These are phyloP conservation scores for Venusia cambrica DNA, from an alignment of 2,888 invertebrate species.

Conservation along the genomic window DNA sequence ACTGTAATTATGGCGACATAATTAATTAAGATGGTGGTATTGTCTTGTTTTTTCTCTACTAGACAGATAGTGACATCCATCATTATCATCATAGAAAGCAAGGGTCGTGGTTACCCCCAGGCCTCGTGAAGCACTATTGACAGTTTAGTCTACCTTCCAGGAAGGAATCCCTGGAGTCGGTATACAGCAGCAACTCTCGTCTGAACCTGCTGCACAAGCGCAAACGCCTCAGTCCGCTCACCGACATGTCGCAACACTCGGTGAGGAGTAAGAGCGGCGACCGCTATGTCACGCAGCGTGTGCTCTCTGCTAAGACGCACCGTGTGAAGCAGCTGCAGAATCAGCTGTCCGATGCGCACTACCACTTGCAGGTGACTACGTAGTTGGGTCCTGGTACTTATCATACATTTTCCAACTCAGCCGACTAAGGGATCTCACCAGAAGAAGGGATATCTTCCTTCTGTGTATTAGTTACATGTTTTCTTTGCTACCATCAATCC, in stretches of 20 bases:
- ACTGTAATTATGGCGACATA: too few relatives aligned
- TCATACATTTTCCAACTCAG: too few relatives aligned
- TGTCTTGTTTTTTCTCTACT: too few relatives aligned
- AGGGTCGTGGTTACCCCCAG: too few relatives aligned
- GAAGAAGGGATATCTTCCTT: too few relatives aligned
- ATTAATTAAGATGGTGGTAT: too few relatives aligned
- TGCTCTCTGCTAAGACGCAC: conserved; percentile 88
- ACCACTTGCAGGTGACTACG: conserved; percentile 84
- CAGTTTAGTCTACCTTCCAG: conserved; percentile 40
- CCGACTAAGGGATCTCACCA: too few relatives aligned
- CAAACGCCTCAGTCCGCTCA: conserved; percentile 56
- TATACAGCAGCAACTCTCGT: conserved; percentile 72
- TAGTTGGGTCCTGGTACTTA: too few relatives aligned
- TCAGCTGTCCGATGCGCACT: conserved; percentile 89
- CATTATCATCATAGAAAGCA: too few relatives aligned
- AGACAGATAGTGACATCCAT: too few relatives aligned
- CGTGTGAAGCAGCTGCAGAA: conserved; percentile 89
- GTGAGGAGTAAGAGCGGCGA: conserved; percentile 49
- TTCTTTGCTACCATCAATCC: too few relatives aligned
- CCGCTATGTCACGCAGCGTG: conserved; percentile 79
- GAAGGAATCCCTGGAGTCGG: conserved; percentile 67
- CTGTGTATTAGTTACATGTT: too few relatives aligned
- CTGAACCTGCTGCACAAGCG: conserved; percentile 62
- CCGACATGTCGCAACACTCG: conserved; percentile 51
- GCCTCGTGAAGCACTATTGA: not conserved